phyloP scores from a whole-genome alignment of 2,797 vertebrate genomes.

The Girardinus metallicus region DNA sequence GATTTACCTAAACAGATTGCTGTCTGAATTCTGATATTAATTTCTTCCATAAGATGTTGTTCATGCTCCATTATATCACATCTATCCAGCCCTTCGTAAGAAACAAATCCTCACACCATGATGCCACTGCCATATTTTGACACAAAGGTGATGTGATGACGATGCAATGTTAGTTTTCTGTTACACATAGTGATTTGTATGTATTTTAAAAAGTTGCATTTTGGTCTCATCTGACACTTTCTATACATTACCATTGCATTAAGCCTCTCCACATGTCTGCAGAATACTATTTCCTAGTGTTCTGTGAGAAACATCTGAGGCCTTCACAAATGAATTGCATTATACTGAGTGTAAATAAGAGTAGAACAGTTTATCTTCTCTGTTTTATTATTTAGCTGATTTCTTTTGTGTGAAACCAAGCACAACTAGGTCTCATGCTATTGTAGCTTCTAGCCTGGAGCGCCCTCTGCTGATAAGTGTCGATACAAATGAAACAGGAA shows the following conservation, averaged over 20 bases:
- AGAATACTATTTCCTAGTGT: background rate
- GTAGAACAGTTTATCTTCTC: background rate
- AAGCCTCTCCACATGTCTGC: background rate
- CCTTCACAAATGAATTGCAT: background rate
- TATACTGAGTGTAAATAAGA: background rate
- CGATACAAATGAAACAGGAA: background rate
- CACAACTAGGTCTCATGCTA: background rate
- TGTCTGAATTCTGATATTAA: background rate
- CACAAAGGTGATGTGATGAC: background rate
- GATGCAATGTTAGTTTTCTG: background rate
- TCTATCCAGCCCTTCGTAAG: background rate
- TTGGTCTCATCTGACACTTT: background rate
- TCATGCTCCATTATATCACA: background rate
- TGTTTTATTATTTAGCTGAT: background rate
- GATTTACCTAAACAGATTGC: background rate
- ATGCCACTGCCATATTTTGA: background rate
- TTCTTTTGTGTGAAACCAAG: background rate
- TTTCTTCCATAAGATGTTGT: background rate
- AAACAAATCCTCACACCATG: background rate
- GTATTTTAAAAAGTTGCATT: background rate
- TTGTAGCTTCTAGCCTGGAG: background rate
- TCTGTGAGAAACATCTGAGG: background rate
- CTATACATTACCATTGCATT: background rate
- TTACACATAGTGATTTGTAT: background rate
- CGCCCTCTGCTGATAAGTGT: slow-evolving; percentile 40